Conservation (phyloP, 2,113 vertebrate genomes). For the Oncorhynchus clarkii region DNA sequence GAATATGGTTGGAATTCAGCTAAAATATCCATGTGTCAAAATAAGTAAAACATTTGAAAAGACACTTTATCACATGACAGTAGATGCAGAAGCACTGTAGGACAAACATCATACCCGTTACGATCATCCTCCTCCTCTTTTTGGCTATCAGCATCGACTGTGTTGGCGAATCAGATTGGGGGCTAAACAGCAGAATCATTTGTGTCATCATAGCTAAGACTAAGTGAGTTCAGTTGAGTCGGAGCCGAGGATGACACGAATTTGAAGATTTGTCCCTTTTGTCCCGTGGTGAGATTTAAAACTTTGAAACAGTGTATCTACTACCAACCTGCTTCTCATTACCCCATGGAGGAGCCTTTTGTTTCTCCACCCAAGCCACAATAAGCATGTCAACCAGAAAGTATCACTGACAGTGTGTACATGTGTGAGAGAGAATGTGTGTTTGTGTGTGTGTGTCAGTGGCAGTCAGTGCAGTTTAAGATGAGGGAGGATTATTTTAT, state of each 20-base stretch:
- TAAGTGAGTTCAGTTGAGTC: constrained; percentile 58
- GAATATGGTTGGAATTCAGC: no score
- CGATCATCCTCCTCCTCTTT: neutral
- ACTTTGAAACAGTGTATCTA: constrained; percentile 74
- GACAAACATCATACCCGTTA: constrained; percentile 16
- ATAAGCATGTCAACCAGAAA: constrained; percentile 66
- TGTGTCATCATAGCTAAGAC: no score
- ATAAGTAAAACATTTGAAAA: neutral
- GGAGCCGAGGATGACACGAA: constrained; percentile 75
- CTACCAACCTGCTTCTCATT: constrained; percentile 76
- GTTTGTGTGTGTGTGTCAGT: constrained; percentile 11
- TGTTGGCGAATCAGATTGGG: constrained; percentile 37
- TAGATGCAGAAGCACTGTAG: constrained; percentile 26
- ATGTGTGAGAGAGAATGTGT: constrained; percentile 25
- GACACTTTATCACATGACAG: constrained; percentile 15
- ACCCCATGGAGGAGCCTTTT: constrained; percentile 77
- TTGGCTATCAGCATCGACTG: constrained; percentile 24
- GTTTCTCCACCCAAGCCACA: constrained; percentile 68
- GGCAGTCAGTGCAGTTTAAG: no score
- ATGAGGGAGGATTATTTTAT: no score
- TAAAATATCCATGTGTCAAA: no score
- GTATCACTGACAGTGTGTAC: constrained; percentile 48
- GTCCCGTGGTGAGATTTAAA: constrained; percentile 74
- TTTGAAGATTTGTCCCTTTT: constrained; percentile 71
- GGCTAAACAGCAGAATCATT: neutral